phyloP scores from a whole-genome alignment of 2,797 vertebrate genomes.

The Miichthys miiuy region DNA sequence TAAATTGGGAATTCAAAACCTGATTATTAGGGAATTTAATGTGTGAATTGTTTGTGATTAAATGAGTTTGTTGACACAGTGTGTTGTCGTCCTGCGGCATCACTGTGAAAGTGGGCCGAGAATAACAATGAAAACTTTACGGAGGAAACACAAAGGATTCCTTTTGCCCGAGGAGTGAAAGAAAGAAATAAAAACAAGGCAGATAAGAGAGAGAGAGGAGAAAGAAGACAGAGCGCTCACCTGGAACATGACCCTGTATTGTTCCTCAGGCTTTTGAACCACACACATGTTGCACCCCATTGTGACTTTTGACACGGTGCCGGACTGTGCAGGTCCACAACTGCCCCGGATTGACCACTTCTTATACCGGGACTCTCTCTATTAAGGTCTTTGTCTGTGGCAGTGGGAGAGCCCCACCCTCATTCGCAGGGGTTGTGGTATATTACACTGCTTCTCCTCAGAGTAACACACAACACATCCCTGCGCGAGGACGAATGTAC shows the following conservation, averaged over 20 bases:
- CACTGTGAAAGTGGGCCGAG: neutral
- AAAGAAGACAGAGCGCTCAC: slow-evolving; percentile 78
- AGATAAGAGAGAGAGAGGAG: slow-evolving; percentile 19
- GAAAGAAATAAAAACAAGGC: slow-evolving; percentile 3
- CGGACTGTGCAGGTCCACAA: slow-evolving; percentile 40
- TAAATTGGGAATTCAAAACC: neutral
- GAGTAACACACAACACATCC: slow-evolving; percentile 51
- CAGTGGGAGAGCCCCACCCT: slow-evolving; percentile 77
- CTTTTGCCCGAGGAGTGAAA: neutral
- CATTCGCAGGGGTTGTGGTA: slow-evolving; percentile 55
- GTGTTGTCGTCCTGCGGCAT: slow-evolving; percentile 14
- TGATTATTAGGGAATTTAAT: neutral
- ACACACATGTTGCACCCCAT: slow-evolving; percentile 96
- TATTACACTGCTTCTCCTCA: slow-evolving; percentile 55
- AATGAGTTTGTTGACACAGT: slow-evolving; percentile 14
- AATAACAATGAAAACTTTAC: slow-evolving; percentile 12
- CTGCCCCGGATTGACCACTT: slow-evolving; percentile 40
- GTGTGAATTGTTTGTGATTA: slow-evolving; percentile 9
- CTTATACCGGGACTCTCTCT: slow-evolving; percentile 44
- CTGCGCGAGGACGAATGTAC: neutral
- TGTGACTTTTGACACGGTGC: slow-evolving; percentile 49
- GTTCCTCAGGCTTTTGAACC: slow-evolving; percentile 92
- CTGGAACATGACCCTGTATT: slow-evolving; percentile 95
- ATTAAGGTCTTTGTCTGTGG: slow-evolving; percentile 77
- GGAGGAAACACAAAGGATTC: neutral